phyloP scores from a whole-genome alignment of 2,113 vertebrate species.

The Apeltes quadracus region DNA sequence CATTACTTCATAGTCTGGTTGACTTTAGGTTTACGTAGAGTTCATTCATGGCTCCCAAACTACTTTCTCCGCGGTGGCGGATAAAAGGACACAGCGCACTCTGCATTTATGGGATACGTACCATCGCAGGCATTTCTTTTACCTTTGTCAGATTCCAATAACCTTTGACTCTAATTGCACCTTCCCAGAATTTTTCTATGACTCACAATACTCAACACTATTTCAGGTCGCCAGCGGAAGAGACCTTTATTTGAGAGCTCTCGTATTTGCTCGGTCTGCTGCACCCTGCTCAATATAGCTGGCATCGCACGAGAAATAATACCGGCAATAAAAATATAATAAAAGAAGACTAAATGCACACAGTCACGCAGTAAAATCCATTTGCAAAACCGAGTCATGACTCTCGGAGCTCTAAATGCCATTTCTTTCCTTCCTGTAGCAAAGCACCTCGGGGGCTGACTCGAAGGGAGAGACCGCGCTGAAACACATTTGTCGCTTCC shows the following conservation, averaged over 20 bases:
- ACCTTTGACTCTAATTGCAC: not conserved
- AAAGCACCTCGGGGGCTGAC: slow-evolving; percentile 16
- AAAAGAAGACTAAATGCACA: slow-evolving; percentile 37
- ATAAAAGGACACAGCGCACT: too few species aligned
- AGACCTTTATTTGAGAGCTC: slow-evolving; percentile 5
- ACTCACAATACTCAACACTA: not conserved
- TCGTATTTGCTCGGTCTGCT: slow-evolving; percentile 2
- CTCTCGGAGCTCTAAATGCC: slow-evolving; percentile 30
- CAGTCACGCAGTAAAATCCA: not conserved
- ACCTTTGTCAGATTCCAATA: not conserved
- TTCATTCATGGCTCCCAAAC: too few species aligned
- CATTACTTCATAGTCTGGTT: not conserved
- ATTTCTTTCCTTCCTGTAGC: slow-evolving; percentile 17
- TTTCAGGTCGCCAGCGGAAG: not conserved
- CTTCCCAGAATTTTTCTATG: not conserved
- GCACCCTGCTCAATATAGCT: slow-evolving; percentile 7
- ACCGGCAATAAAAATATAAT: slow-evolving; percentile 42
- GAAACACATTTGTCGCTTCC: slow-evolving; percentile 34
- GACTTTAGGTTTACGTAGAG: not conserved
- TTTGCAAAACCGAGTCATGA: slow-evolving; percentile 31
- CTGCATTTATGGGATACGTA: not conserved
- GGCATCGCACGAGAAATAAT: slow-evolving; percentile 35
- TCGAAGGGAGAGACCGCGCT: slow-evolving; percentile 18
- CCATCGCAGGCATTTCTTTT: not conserved
- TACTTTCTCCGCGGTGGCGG: too few species aligned